phyloP scores from a whole-genome alignment of 64 coral and sea anemone species.

The Montipora efflorescens region DNA sequence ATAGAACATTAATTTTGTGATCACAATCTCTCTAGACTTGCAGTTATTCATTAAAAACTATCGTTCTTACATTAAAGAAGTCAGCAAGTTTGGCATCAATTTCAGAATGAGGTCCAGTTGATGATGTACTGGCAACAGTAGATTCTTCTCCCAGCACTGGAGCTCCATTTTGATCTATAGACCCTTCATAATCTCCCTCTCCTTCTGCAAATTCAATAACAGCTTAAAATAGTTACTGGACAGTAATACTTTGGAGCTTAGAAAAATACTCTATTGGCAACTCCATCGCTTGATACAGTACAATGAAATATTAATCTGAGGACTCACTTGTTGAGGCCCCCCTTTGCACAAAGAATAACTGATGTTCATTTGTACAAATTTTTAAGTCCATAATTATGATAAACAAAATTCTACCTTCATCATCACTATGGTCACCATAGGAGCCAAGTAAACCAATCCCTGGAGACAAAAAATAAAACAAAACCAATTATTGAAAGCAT shows the following conservation, averaged over 20 bases:
- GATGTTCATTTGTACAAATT: background rate
- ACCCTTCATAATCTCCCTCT: background rate
- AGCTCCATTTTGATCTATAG: background rate
- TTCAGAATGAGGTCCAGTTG: slow-evolving; percentile 53
- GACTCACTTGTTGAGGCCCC: too few relatives aligned
- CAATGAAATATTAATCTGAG: too few relatives aligned
- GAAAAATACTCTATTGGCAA: too few relatives aligned
- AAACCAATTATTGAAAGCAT: background rate
- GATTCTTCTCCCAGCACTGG: slow-evolving; percentile 1
- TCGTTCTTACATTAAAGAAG: slow-evolving; percentile 73
- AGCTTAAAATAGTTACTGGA: background rate
- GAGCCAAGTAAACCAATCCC: slow-evolving; percentile 88
- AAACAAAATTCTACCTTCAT: slow-evolving; percentile 48
- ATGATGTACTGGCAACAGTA: slow-evolving; percentile 19
- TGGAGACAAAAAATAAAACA: slow-evolving; percentile 1
- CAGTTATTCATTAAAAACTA: too few relatives aligned
- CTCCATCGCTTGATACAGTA: too few relatives aligned
- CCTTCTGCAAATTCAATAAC: slow-evolving; percentile 3
- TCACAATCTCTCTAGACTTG: too few relatives aligned
- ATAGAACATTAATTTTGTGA: too few relatives aligned
- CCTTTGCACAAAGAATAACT: too few relatives aligned
- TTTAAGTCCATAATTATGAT: background rate
- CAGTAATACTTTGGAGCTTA: background rate
- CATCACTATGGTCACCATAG: slow-evolving; percentile 89
- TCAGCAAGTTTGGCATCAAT: slow-evolving; percentile 73